Evolutionary conservation across 2,888 invertebrate genomes (phyloP).

Genomic region (Harpalus rubripes): DNA sequence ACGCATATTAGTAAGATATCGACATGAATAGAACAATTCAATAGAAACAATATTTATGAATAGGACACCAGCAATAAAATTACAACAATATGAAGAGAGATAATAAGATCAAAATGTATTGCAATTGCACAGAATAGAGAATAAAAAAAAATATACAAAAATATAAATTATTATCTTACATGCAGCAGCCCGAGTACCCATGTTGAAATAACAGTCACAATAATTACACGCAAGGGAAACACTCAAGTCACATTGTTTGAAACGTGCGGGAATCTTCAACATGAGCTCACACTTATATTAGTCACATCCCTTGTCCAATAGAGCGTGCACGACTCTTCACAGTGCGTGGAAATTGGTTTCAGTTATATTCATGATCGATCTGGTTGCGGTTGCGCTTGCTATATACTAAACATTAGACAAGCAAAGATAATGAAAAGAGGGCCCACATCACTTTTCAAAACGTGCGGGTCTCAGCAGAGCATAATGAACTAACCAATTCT

Average conservation of each 20-base stretch:
- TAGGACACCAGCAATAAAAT: constrained; percentile 25
- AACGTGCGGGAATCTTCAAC: constrained; percentile 79
- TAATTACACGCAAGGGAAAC: constrained; percentile 79
- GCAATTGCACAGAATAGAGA: constrained; percentile 38
- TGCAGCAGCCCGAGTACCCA: constrained; percentile 96
- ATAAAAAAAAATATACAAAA: constrained; percentile 69
- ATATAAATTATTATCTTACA: constrained; percentile 83
- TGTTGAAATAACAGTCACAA: constrained; percentile 82
- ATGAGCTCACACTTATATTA: constrained; percentile 74
- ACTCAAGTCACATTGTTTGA: constrained; percentile 79
- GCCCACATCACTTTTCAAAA: constrained; percentile 38
- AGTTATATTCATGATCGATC: constrained; percentile 49
- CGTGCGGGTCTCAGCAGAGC: constrained; percentile 65
- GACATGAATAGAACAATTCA: constrained; percentile 41
- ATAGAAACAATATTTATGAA: constrained; percentile 19
- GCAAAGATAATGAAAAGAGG: constrained; percentile 61
- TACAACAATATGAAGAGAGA: constrained; percentile 41
- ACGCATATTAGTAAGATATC: not conserved
- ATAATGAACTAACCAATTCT: constrained; percentile 51
- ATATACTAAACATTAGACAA: constrained; percentile 57
- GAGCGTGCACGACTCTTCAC: constrained; percentile 66
- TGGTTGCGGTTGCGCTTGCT: constrained; percentile 61
- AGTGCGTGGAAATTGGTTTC: constrained; percentile 61
- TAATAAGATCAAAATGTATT: constrained; percentile 40
- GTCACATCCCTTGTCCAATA: constrained; percentile 67